A percentile compares a stretch with the other conserved stretches of the same genome.
Evolutionary conservation across 2,797 vertebrate species (phyloP).

Genomic region (Moxostoma hubbsi): DNA sequence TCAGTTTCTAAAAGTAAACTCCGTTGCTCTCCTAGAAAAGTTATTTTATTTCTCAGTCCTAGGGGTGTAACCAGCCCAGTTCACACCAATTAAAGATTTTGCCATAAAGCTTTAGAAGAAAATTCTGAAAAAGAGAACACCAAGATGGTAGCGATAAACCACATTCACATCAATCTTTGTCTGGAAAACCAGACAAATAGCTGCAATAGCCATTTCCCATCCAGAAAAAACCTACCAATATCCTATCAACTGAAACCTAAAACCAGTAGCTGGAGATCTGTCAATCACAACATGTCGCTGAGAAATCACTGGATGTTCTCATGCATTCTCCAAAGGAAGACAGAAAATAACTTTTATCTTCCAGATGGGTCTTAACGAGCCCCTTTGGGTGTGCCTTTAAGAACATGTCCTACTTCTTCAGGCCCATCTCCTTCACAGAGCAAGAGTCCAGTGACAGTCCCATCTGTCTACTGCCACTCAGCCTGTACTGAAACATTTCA

Average conservation of each 20-base stretch:
- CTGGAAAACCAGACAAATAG: neutral
- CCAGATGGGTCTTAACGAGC: slow-evolving; percentile 19
- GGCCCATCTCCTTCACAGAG: slow-evolving; percentile 7
- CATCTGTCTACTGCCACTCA: slow-evolving; percentile 53
- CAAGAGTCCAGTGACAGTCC: slow-evolving; percentile 42
- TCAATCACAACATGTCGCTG: too few relatives aligned
- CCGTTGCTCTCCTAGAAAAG: neutral
- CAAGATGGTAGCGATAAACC: too few relatives aligned
- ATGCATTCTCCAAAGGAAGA: slow-evolving; percentile 2
- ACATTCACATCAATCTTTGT: neutral
- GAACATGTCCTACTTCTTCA: slow-evolving; percentile 40
- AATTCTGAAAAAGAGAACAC: neutral
- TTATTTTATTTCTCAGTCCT: too few relatives aligned
- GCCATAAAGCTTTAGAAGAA: too few relatives aligned
- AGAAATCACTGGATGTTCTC: neutral
- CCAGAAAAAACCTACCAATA: too few relatives aligned
- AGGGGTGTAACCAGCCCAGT: too few relatives aligned
- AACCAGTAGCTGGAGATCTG: too few relatives aligned
- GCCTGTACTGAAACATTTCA: slow-evolving; percentile 36
- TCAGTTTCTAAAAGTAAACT: slow-evolving; percentile 7
- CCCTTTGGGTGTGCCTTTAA: slow-evolving; percentile 44
- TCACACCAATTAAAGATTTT: too few relatives aligned
- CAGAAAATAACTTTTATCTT: slow-evolving; percentile 20
- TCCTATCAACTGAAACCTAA: neutral
- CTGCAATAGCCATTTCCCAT: too few relatives aligned